A percentile compares a stretch with the other conserved stretches of the same genome.
These are phyloP conservation scores for Drosophila teissieri DNA, from an alignment of 1,140 invertebrate species.

Conservation along the genomic window DNA sequence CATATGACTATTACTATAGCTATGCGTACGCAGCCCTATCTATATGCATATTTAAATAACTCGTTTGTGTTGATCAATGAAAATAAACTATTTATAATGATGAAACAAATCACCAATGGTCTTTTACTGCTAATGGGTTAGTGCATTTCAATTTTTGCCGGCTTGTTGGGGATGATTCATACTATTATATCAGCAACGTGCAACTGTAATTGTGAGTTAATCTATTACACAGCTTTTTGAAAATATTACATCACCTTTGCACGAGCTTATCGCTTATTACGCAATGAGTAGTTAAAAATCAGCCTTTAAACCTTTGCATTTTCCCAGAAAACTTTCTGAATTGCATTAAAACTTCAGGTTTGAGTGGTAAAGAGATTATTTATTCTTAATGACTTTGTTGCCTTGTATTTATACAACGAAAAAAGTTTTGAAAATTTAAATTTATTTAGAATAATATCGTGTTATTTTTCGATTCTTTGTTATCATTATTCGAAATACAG, in stretches of 20 bases:
- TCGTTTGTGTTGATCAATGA: conserved; percentile 74
- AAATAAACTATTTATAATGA: conserved; percentile 72
- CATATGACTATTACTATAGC: conserved; percentile 54
- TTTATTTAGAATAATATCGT: conserved; percentile 73
- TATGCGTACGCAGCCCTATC: conserved; percentile 20
- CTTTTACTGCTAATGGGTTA: background rate
- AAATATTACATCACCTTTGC: conserved; percentile 8
- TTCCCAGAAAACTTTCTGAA: background rate
- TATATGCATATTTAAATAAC: conserved; percentile 44
- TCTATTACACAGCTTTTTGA: background rate
- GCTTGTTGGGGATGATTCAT: background rate
- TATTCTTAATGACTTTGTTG: conserved; percentile 49
- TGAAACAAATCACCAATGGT: conserved; percentile 6
- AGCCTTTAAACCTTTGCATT: too few relatives aligned
- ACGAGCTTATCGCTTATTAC: background rate
- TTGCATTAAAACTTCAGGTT: background rate
- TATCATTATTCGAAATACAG: conserved; percentile 62
- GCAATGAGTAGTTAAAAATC: background rate
- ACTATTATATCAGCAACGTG: conserved; percentile 4
- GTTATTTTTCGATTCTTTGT: conserved; percentile 23
- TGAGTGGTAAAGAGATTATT: conserved; percentile 62
- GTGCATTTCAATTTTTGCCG: background rate
- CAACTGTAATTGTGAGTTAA: conserved; percentile 3
- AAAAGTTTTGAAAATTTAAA: conserved; percentile 61
- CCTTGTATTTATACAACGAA: conserved; percentile 55